These are phyloP conservation scores for Channa argus DNA, from an alignment of 2,113 vertebrate species.

Conservation along the genomic window DNA sequence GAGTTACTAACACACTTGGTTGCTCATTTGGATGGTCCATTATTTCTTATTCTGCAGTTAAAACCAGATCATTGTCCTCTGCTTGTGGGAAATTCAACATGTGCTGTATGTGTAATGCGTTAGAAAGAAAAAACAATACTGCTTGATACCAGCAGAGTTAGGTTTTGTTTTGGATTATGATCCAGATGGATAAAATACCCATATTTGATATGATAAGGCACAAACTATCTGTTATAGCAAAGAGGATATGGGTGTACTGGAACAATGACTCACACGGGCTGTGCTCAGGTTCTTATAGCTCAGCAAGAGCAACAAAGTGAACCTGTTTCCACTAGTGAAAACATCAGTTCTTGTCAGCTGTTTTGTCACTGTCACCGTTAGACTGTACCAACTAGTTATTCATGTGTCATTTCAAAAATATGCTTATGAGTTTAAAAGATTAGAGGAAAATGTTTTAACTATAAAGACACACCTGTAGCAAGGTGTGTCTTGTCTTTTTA, in stretches of 20 bases:
- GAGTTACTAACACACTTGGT: conserved; percentile 22
- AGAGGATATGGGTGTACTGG: too few relatives aligned
- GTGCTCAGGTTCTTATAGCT: background rate
- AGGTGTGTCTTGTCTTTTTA: too few relatives aligned
- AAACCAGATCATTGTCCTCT: background rate
- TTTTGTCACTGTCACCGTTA: too few relatives aligned
- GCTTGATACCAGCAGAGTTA: background rate
- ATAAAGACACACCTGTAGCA: too few relatives aligned
- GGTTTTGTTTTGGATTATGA: background rate
- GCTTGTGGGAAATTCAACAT: background rate
- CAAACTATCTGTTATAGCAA: too few relatives aligned
- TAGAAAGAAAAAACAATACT: background rate
- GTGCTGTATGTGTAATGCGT: background rate
- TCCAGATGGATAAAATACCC: background rate
- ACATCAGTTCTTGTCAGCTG: too few relatives aligned
- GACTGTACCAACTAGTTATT: too few relatives aligned
- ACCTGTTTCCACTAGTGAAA: too few relatives aligned
- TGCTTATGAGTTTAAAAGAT: too few relatives aligned
- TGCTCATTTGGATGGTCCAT: background rate
- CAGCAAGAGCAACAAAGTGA: background rate
- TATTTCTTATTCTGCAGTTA: conserved; percentile 13
- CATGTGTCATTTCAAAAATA: too few relatives aligned
- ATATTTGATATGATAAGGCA: background rate
- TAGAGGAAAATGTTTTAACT: too few relatives aligned
- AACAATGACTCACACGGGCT: background rate